Base-by-base conservation (phyloP, 1,140 invertebrate genomes). In the Drosophila gunungcola region DNA sequence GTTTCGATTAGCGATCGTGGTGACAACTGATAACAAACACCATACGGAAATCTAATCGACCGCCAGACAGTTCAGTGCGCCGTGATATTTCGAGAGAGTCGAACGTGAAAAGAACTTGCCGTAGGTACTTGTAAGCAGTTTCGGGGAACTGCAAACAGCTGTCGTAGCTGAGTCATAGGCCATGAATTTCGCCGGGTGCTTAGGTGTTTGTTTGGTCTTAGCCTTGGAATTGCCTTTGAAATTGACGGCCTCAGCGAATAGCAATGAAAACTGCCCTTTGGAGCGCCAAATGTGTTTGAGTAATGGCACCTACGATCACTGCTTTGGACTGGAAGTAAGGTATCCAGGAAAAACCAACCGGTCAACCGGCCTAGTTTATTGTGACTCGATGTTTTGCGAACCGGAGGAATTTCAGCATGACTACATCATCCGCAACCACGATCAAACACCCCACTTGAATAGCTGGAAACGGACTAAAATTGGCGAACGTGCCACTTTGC, bases 401-500 rank as follows among this genome's bases (percentile, higher is more conserved):
- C 80, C 84, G 36, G 83, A 88, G 25, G 34, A 16, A 9, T 88
- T 88, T 13, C 6, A 16, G 6, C 83, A 86, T n/a, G 83, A 86
- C 32, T 86, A 86, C 6, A 65, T 89, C 2, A 53, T 45, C 0
- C 39, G 70, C 0, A 62, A 88, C 48, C 84, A 89, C 21, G 84
- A 83, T 12, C 80, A 89, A 43, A 83, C 76, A 2, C 76, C 83
- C 1, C 79, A 88, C 12, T 13, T 34, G 7, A 91, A 91, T 49
- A 58, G 48, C 3, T 92, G 91, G 91, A 89, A 91, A 13, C 43
- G 73, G 3, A 68, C 81, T 3, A 42, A 48, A 16, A 52, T 84
- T 13, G 84, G 85, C 3, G 77, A 91, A 41, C 12, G 21, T 3
- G 84, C 75, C 5, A 80, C 68, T 0, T 36, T 91, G 3, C 74